Evolutionary conservation across 2,888 invertebrate species (phyloP), one percentile per base, ranked within the genome.

Genomic region (Lasioglossum malachurum): DNA sequence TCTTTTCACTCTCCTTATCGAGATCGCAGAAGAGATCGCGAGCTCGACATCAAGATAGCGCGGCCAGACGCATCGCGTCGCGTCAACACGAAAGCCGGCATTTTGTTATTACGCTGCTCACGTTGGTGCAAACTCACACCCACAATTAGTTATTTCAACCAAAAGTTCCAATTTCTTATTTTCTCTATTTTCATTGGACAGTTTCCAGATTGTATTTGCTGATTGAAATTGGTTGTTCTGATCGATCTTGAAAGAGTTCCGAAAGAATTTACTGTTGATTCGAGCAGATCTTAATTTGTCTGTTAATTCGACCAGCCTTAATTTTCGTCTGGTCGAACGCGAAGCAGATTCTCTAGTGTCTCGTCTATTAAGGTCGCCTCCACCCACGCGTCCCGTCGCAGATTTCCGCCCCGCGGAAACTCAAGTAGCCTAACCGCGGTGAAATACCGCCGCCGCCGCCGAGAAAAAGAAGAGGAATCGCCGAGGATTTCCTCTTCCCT

Each of bases 361-460:
- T 80, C 74, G 82, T 67, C 75, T 87, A 90, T 90, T 86, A 86
- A 87, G 90, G 88, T 77, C 86, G 80, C 41, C 87, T 69, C 83
- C 87, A 83, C 88, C 23, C 35, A 72, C 81, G 79, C 67, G 76
- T 75, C 84, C 38, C 71, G 74, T 73, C 8, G 67, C 67, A 84
- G 87, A 74, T 90, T 86, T 88, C 81, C 88, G 86, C 49, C 81
- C 44, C 76, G 82, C 84, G 87, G 84, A 87, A 83, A 74, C 80
- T 41, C 74, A 78, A 75, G 78, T 67, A 80, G 78, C 75, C 35
- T 49, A 71, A 60, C 53, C 44, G 69, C 57, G 57, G 27, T 8
- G 53, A 19, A 16, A 23, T 75, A 53, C n/a, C 60, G 49, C 74
- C 71, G 49, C 74, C 71, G 49, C 71, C 73, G 67, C 23, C 78